Evolutionary conservation across 2,888 invertebrate genomes (phyloP), one percentile per base, ranked within the genome.

Genomic region (Parasteatoda lunata): DNA sequence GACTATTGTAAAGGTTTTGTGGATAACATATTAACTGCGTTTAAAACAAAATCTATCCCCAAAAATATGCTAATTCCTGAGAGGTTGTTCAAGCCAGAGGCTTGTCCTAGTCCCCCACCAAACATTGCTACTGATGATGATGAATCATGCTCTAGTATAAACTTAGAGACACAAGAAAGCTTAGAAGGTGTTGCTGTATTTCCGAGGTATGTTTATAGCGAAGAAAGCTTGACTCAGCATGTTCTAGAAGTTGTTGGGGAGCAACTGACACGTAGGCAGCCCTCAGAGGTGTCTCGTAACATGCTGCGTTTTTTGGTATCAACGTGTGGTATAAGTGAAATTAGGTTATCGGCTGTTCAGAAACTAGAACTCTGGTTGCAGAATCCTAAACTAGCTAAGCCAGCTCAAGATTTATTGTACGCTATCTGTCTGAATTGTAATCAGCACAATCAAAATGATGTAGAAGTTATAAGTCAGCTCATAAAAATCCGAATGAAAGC

Each of bases 351-450:
- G 78, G 95, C 96, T 0, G 95, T 96, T 1, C 94, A 95, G 0
- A 95, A 96, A 0, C 93, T 98, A 45, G 98, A 98, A 92, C 94
- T 96, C 90, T 98, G 98, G 98, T 93, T 98, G 84, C 97, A 98
- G 92, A 98, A 98, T 91, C 97, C 98, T 88, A 99, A 98, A 93
- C 93, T 98, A 79, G 96, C 96, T 93, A 95, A 97, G 90, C 95
- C 96, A 47, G 97, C 97, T 0, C 97, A 98, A 92, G 98, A 98
- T 92, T 92, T 99, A 79, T 93, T 99, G 49, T 95, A 97, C 80
- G 95, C 96, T 90, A 94, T 98, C 89, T 98, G 98, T 92, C 95
- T 95, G 90, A 99, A 99, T 93, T 97, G 97, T 90, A 95, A 95
- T 30, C 94, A 94, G 75, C 94, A 94, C 80, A 94, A 94, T 45